phyloP scores from a whole-genome alignment of 2,888 invertebrate genomes.

The Leistus spinibarbis region DNA sequence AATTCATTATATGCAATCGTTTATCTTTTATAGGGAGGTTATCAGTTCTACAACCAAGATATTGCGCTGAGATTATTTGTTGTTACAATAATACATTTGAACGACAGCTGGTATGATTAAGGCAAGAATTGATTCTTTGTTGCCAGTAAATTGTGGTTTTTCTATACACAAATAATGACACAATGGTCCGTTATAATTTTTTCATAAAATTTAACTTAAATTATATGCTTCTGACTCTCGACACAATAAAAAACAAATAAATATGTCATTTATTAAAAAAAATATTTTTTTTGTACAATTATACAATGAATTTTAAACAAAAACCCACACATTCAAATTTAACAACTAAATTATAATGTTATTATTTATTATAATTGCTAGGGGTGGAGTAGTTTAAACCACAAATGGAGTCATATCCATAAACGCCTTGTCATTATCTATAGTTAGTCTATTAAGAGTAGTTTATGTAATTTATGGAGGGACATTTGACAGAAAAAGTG shows the following conservation, averaged over 20 bases:
- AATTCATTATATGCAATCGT: neutral
- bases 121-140: neutral
- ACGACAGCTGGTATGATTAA: neutral
- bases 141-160: neutral
- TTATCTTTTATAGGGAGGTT: neutral
- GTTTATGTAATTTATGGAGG: neutral
- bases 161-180: neutral
- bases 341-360: neutral
- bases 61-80: neutral
- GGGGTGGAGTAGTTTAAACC: neutral
- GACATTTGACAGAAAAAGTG: neutral
- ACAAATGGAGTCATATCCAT: neutral
- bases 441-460: neutral
- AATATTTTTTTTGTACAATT: neutral
- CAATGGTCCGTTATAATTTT: neutral
- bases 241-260: neutral
- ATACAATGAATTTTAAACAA: neutral
- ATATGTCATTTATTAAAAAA: neutral
- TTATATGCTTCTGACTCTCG: neutral
- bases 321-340: neutral
- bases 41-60: neutral
- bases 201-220: neutral
- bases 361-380: neutral
- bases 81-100: neutral
- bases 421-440: neutral